Evolutionary conservation across 2,113 vertebrate species (phyloP).

Genomic region (Podarcis muralis): DNA sequence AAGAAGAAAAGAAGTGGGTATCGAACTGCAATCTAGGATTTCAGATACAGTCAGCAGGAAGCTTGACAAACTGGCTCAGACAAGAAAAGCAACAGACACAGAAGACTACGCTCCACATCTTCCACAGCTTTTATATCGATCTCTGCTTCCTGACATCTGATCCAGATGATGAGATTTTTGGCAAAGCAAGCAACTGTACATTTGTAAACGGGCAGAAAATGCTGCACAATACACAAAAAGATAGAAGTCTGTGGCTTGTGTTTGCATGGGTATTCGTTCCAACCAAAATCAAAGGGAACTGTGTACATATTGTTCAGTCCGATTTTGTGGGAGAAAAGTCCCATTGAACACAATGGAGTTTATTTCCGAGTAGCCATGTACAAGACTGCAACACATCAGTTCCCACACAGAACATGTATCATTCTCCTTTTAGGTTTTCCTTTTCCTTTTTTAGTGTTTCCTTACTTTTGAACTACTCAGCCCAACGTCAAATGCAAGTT

Average conservation of each 20-base stretch:
- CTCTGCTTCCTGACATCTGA: rapidly evolving
- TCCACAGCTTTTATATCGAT: rapidly evolving
- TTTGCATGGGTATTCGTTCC: rapidly evolving
- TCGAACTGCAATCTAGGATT: background rate
- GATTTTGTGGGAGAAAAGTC: too few species aligned
- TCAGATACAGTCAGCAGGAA: background rate
- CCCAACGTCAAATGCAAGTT: background rate
- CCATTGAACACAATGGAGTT: background rate
- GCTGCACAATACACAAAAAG: rapidly evolving
- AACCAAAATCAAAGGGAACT: background rate
- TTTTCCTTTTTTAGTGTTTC: background rate
- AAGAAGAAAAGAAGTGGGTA: background rate
- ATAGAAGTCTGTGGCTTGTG: rapidly evolving
- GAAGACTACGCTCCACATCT: background rate
- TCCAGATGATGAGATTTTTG: rapidly evolving
- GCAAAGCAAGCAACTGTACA: background rate
- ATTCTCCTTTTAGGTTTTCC: background rate
- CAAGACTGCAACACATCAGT: background rate
- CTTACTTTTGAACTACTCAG: background rate
- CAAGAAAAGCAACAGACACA: background rate
- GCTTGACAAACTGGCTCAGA: background rate
- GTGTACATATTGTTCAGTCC: background rate
- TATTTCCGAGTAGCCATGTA: background rate
- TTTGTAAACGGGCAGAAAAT: rapidly evolving
- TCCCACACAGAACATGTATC: background rate